phyloP scores from a whole-genome alignment of 2,888 invertebrate genomes.

The Cephus rjabovi region DNA sequence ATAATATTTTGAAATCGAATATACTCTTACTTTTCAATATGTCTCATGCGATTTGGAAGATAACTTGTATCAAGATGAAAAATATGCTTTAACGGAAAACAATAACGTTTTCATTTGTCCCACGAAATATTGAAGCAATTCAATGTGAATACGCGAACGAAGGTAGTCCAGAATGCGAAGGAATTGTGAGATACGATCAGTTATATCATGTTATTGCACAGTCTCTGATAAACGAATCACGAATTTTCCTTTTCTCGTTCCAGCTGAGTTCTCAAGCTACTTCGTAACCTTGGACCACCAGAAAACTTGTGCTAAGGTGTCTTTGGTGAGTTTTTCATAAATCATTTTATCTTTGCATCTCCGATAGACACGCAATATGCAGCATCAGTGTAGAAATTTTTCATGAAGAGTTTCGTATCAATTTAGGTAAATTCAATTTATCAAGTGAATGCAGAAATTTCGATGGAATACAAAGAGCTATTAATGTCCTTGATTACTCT shows the following conservation, averaged over 20 bases:
- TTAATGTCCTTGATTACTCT: too few relatives aligned
- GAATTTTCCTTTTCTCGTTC: constrained; percentile 36
- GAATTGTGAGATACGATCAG: neutral
- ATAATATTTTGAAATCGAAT: neutral
- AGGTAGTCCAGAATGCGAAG: neutral
- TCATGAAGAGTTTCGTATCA: too few relatives aligned
- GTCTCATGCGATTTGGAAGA: neutral
- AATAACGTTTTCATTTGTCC: constrained; percentile 50
- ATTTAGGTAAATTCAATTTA: too few relatives aligned
- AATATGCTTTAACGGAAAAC: constrained; percentile 39
- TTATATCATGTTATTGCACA: neutral
- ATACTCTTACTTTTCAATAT: neutral
- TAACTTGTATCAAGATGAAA: neutral
- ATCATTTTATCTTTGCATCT: too few relatives aligned
- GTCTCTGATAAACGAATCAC: constrained; percentile 27
- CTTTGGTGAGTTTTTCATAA: neutral
- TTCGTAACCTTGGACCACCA: neutral
- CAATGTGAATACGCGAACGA: constrained; percentile 33
- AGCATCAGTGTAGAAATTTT: too few relatives aligned
- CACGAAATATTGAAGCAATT: constrained; percentile 39
- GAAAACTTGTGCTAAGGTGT: neutral
- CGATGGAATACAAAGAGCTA: too few relatives aligned
- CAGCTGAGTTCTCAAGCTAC: constrained; percentile 26
- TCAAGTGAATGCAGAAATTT: too few relatives aligned
- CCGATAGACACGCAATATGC: too few relatives aligned